Percentiles rank a stretch among this genome's conserved stretches.
Evolutionary conservation across 2,797 vertebrate species (phyloP).

Genomic region (Brachyalestes nurse): DNA sequence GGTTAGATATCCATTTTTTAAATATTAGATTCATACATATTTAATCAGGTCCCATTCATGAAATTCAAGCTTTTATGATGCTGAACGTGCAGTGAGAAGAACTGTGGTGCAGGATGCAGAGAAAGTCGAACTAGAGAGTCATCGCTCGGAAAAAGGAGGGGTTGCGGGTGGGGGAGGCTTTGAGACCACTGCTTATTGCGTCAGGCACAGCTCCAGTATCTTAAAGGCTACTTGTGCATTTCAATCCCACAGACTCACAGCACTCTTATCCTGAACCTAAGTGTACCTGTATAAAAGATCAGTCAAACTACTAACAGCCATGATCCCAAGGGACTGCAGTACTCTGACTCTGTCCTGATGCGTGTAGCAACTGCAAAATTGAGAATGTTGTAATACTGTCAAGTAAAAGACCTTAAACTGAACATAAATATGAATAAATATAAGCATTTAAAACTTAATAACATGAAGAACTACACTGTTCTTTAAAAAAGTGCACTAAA

Average conservation of each 20-base stretch:
- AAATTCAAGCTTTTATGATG: background rate
- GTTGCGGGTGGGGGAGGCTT: background rate
- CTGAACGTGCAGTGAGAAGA: background rate
- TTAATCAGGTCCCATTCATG: background rate
- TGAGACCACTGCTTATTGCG: background rate
- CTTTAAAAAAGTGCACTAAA: no score
- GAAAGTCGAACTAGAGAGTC: background rate
- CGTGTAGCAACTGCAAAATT: no score
- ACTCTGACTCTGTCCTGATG: background rate
- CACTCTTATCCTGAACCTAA: conserved; percentile 5
- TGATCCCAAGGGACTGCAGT: background rate
- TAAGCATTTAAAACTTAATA: background rate
- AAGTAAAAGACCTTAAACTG: no score
- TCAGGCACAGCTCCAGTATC: conserved; percentile 14
- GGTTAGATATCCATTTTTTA: no score
- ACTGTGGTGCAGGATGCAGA: background rate
- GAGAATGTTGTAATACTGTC: no score
- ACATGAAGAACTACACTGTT: no score
- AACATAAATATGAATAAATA: background rate
- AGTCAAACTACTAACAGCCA: background rate
- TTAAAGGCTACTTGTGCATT: conserved; percentile 12
- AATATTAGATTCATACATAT: no score
- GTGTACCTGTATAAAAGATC: conserved; percentile 6
- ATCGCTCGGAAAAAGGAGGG: background rate
- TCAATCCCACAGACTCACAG: background rate